phyloP scores from a whole-genome alignment of 2,113 vertebrate species.

The Addax nasomaculatus region DNA sequence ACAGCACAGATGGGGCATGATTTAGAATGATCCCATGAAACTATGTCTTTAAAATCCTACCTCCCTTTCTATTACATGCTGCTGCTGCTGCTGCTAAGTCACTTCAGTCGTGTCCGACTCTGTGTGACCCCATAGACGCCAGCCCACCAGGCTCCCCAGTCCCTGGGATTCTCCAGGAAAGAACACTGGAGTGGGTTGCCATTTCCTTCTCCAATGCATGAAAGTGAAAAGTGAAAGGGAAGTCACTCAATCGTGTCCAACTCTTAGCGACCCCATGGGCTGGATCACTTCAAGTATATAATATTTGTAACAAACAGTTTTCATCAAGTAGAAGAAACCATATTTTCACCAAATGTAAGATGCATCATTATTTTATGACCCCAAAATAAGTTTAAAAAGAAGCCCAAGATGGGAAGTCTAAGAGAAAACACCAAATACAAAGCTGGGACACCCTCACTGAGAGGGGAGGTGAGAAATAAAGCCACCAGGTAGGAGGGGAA shows the following conservation, averaged over 20 bases:
- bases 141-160: too few species aligned
- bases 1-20: neutral
- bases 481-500: neutral
- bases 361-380: neutral
- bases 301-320: neutral
- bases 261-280: too few species aligned
- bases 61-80: neutral
- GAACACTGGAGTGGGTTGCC: too few species aligned
- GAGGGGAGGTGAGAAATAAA: neutral
- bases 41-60: constrained; percentile 1
- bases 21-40: neutral
- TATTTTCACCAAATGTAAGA: neutral
- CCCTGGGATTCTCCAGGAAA: too few species aligned
- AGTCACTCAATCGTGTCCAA: too few species aligned
- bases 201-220: too few species aligned
- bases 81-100: too few species aligned
- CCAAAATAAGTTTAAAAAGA: neutral
- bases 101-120: too few species aligned
- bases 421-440: neutral
- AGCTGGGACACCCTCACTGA: neutral
- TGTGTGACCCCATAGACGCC: too few species aligned
- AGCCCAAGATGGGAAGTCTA: neutral
- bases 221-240: too few species aligned
- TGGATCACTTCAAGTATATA: constrained; percentile 1
- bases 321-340: neutral